Evolutionary conservation across 2,113 vertebrate genomes (phyloP).

Genomic region (Lepus americanus): DNA sequence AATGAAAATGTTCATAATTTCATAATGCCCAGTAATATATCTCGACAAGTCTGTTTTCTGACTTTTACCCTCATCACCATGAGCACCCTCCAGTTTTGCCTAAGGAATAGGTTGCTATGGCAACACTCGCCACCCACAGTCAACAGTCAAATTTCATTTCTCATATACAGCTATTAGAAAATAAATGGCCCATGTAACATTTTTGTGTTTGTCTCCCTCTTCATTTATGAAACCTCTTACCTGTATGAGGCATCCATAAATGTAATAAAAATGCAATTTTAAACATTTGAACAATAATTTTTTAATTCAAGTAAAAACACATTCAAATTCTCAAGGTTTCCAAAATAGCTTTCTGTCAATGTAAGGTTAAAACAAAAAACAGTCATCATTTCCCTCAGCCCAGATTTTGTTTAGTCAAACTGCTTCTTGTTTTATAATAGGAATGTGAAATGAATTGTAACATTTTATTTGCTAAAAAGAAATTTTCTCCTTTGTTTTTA

Average conservation of each 20-base stretch:
- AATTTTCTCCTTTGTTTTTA: constrained; percentile 52
- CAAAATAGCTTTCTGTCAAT: constrained; percentile 62
- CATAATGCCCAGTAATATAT: constrained; percentile 64
- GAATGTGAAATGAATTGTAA: constrained; percentile 54
- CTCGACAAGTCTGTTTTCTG: constrained; percentile 61
- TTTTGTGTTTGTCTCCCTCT: constrained; percentile 64
- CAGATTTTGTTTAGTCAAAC: constrained; percentile 63
- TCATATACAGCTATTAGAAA: constrained; percentile 79
- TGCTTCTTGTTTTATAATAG: constrained; percentile 51
- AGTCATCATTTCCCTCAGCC: constrained; percentile 39
- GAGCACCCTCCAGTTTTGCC: constrained; percentile 70
- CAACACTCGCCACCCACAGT: constrained; percentile 76
- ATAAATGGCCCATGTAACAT: constrained; percentile 78
- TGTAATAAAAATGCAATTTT: constrained; percentile 62
- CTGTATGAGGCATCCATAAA: constrained; percentile 47
- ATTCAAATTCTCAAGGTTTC: constrained; percentile 40
- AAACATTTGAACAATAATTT: constrained; percentile 65
- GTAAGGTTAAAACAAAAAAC: background rate
- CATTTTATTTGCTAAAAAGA: constrained; percentile 48
- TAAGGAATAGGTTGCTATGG: constrained; percentile 77
- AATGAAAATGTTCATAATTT: constrained; percentile 64
- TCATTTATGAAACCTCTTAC: constrained; percentile 69
- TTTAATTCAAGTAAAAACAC: constrained; percentile 69
- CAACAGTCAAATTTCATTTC: constrained; percentile 81
- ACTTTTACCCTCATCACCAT: constrained; percentile 73